Evolutionary conservation across 2,888 invertebrate genomes (phyloP), one percentile per base, ranked within the genome.

Genomic region (Octodonta nipae): DNA sequence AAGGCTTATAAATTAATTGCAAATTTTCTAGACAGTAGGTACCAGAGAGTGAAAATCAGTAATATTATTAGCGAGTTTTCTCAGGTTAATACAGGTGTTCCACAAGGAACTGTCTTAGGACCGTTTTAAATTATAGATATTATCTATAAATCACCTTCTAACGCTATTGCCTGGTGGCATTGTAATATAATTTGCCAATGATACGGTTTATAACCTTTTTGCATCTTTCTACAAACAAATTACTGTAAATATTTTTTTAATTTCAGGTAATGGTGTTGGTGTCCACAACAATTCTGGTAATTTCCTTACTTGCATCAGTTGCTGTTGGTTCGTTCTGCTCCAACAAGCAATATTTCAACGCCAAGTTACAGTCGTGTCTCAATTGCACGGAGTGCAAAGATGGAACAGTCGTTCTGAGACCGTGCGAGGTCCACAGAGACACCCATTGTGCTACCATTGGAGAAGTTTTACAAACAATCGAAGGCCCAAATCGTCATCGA

Each of bases 351-450:
- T 84, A 75, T 72, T 78, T 81, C 73, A 72, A 78, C 59, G 66
- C 71, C 41, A 66, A 70, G 46, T 66, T 65, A 42, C 72, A 72
- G 55, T 60, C 61, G 46, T 84, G 83, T 61, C 63, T 70, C 48
- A 73, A 76, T 37, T 84, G 84, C 65, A 75, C 79, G 34, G 66
- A 66, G 52, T 83, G 83, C 62, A 73, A 74, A 46, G 56, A 58
- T 36, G 68, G 67, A 34, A 60, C 57, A 34, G 73, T 79, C 38
- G 78, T 81, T 25, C 58, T 76, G 40, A 68, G 74, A 33, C 82
- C 83, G 34, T 84, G 83, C 61, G 78, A 78, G 50, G 62, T 75
- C 37, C 78, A 83, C 63, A 68, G 75, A 39, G 80, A 84, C 61
- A 78, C 83, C 25, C 65, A 75, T 45, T 84, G 84, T 61, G 78